Base-by-base conservation (phyloP, 2,888 invertebrate species). In the Hemithea aestivaria region DNA sequence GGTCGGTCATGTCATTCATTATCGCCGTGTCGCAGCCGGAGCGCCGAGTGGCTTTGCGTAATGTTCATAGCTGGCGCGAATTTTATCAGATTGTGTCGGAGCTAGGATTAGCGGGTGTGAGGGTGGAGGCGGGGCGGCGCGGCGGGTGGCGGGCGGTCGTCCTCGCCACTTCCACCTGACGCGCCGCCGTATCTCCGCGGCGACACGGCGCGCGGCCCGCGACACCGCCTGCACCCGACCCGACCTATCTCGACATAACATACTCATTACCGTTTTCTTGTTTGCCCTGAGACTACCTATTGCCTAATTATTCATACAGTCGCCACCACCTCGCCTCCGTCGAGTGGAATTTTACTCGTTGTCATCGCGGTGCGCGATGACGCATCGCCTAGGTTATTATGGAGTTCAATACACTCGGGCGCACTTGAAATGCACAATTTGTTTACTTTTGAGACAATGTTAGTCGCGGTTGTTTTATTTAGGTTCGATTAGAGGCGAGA, bases 41-140 rank as follows among this genome's bases (percentile, higher is more conserved):
- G 16, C 16, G 74, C 74, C 62, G 73, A 79, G 73, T 75, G 71
- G 79, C 76, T 83, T 80, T 81, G 84, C 83, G 84, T 85, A 83
- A 84, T 82, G 72, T 83, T 83, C 77, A 77, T 84, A 77, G 81
- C 82, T 83, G 85, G 83, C 85, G 85, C 84, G 85, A 85, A 85
- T 81, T 84, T 85, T 85, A 85, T 84, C 85, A 81, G 85, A 83
- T 83, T 77, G 81, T 80, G 70, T 84, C 80, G 75, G 77, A 77
- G 74, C 71, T 79, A 78, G 82, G 82, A 84, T 81, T 78, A 80
- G 78, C 76, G 77, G 73, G 74, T 66, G 75, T 62, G 67, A 46
- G 67, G 56, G 62, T 58, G 62, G 54, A 49, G 65, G 56, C 54
- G 62, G 62, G 54, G 72, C 58, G 69, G 68, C 58, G 64, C 58